phyloP scores from a whole-genome alignment of 2,888 invertebrate genomes.

The Sinotaia quadrata region DNA sequence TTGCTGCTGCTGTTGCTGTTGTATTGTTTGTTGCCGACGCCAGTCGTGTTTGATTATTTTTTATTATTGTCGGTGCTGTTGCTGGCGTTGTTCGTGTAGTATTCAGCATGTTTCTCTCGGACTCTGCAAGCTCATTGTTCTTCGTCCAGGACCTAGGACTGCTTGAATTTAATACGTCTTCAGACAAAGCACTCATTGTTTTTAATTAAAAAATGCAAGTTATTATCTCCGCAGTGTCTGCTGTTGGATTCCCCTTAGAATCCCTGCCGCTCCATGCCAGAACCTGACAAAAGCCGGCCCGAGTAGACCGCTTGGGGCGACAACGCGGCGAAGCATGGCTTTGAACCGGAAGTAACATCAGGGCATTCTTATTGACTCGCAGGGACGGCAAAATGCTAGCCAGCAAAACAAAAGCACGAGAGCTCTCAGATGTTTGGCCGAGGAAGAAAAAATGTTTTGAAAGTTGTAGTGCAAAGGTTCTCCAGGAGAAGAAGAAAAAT shows the following conservation, averaged over 20 bases:
- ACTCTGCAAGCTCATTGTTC: too few species aligned
- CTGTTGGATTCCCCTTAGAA: not conserved
- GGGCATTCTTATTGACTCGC: not conserved
- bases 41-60: too few species aligned
- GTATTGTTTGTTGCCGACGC: too few species aligned
- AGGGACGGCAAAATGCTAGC: conserved; percentile 25
- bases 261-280: conserved; percentile 11
- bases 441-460: not conserved
- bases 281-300: conserved; percentile 12
- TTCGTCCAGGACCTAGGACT: too few species aligned
- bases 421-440: conserved; percentile 27
- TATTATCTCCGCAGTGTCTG: conserved; percentile 31
- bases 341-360: conserved; percentile 25
- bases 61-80: too few species aligned
- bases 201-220: conserved; percentile 23
- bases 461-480: too few species aligned
- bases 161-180: too few species aligned
- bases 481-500: too few species aligned
- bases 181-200: conserved; percentile 3
- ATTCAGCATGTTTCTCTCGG: too few species aligned
- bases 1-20: too few species aligned
- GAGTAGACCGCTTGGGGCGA: conserved; percentile 13
- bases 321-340: conserved; percentile 21
- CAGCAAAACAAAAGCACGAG: not conserved
- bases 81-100: too few species aligned